Percentiles rank a stretch among this genome's conserved stretches.
These are phyloP conservation scores for Anarhynchus alexandrinus DNA, from an alignment of 2,113 vertebrate genomes.

Conservation along the genomic window DNA sequence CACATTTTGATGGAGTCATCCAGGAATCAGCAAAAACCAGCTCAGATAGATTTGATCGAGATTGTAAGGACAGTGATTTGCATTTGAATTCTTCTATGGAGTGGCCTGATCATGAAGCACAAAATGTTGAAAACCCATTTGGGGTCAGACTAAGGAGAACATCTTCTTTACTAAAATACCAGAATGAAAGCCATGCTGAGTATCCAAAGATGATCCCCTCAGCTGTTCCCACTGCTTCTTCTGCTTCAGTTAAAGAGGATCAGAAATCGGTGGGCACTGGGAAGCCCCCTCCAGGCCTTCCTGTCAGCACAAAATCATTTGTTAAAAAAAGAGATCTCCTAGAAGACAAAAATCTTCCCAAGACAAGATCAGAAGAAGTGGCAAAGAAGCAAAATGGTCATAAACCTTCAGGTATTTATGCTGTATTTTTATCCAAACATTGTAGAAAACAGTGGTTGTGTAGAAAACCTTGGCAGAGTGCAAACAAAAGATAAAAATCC, in stretches of 20 bases:
- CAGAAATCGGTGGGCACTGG: neutral
- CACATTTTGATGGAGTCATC: neutral
- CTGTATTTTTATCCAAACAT: neutral
- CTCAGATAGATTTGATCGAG: neutral
- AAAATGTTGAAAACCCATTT: constrained; percentile 74
- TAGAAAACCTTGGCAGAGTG: neutral
- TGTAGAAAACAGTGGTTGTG: neutral
- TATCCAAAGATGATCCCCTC: neutral
- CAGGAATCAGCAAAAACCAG: neutral
- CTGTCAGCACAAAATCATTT: constrained; percentile 52
- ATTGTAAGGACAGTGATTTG: neutral
- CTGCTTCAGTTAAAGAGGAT: neutral
- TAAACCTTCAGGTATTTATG: constrained; percentile 63
- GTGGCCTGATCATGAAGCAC: neutral
- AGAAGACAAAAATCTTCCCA: constrained; percentile 53
- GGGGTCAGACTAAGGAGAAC: constrained; percentile 85
- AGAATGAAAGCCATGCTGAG: constrained; percentile 55
- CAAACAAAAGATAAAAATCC: neutral
- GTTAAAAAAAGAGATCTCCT: constrained; percentile 52
- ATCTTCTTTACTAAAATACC: constrained; percentile 71
- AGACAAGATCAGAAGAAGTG: constrained; percentile 40
- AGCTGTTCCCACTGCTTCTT: neutral
- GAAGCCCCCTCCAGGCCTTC: neutral
- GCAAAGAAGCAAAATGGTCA: constrained; percentile 7
- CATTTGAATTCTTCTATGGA: neutral